A percentile compares a stretch with the other conserved stretches of the same genome.
Conservation (phyloP, 2,888 invertebrate species). For the Tolmerus cingulatus region DNA sequence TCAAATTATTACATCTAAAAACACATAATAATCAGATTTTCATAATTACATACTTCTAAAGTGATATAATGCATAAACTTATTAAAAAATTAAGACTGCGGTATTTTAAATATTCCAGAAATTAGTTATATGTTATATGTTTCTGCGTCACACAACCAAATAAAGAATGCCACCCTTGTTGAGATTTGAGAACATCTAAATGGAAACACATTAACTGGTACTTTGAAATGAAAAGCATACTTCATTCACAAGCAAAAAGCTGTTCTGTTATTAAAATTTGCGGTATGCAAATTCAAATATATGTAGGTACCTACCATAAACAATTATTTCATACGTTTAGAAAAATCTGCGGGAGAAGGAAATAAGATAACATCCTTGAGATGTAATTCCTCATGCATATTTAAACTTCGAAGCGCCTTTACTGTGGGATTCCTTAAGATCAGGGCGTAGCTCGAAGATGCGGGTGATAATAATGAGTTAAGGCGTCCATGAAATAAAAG, state of each 20-base stretch:
- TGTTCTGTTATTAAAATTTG: background rate
- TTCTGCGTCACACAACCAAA: background rate
- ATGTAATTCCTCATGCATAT: conserved; percentile 20
- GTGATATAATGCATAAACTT: background rate
- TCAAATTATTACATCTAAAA: too few species aligned
- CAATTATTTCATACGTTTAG: background rate
- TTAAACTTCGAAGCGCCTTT: background rate
- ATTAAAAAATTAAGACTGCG: background rate
- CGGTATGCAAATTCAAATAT: background rate
- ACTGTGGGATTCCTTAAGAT: conserved; percentile 15
- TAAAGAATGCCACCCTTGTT: background rate
- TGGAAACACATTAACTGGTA: background rate
- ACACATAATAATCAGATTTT: too few species aligned
- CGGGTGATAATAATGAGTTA: conserved; percentile 7
- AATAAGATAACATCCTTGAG: background rate
- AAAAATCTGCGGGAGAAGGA: background rate
- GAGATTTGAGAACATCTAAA: background rate
- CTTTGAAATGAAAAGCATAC: background rate
- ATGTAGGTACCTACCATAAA: background rate
- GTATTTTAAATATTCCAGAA: background rate
- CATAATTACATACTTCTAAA: too few species aligned
- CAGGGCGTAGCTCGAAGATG: background rate
- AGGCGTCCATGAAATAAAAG: conserved; percentile 23
- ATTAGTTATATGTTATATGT: background rate
- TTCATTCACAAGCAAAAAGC: background rate